A percentile compares a stretch with the other conserved stretches of the same genome.
phyloP scores from a whole-genome alignment of 2,113 vertebrate species.

The Lucifuga dentata region DNA sequence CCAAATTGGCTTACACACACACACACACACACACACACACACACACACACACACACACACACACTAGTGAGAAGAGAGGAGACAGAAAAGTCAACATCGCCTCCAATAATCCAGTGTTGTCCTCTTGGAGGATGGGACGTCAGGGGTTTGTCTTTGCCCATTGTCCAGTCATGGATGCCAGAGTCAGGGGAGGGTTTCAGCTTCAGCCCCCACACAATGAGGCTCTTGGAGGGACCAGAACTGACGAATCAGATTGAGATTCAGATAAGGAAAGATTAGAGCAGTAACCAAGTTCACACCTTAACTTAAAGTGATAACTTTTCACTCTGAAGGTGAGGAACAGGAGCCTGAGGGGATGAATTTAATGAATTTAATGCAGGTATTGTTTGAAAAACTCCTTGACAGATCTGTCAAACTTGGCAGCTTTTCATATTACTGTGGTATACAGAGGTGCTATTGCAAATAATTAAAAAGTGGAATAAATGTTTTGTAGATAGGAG shows the following conservation, averaged over 20 bases:
- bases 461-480: too few species aligned
- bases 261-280: slow-evolving; percentile 37
- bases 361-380: too few species aligned
- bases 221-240: slow-evolving; percentile 50
- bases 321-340: slow-evolving; percentile 1
- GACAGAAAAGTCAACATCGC: slow-evolving; percentile 64
- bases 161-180: slow-evolving; percentile 60
- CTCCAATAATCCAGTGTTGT: slow-evolving; percentile 53
- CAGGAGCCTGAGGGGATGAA: too few species aligned
- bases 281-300: slow-evolving; percentile 55
- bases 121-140: slow-evolving; percentile 56
- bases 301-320: slow-evolving; percentile 9
- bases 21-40: slow-evolving; percentile 20
- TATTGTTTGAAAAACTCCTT: too few species aligned
- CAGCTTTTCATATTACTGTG: too few species aligned
- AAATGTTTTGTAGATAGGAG: too few species aligned
- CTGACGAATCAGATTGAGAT: slow-evolving; percentile 47
- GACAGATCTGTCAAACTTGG: too few species aligned
- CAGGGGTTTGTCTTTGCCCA: slow-evolving; percentile 64
- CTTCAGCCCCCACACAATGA: slow-evolving; percentile 63
- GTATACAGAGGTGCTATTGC: too few species aligned
- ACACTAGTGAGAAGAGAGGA: slow-evolving; percentile 42
- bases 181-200: slow-evolving; percentile 61
- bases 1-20: slow-evolving; percentile 52
- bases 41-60: slow-evolving; percentile 40